Base-by-base conservation (phyloP, 2,113 vertebrate genomes). In the Dipodomys stephensi region DNA sequence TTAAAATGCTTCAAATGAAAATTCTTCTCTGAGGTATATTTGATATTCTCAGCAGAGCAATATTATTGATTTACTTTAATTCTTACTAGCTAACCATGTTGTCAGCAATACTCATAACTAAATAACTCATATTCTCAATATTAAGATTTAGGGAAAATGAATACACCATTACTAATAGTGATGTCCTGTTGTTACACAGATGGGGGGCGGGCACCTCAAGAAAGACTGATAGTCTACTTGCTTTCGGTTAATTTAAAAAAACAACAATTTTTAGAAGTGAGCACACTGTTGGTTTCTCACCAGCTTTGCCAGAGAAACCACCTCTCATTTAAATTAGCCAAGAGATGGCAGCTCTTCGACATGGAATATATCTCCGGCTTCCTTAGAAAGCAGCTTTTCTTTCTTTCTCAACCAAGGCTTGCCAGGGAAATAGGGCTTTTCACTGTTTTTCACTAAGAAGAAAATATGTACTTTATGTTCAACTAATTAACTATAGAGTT, bases 111-210 rank as follows among this genome's bases (percentile, higher is more conserved):
- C 35, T 74, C 35, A 44, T 72, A 60, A 13, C 12, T 78, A 86
- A 49, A n/a, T 82, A 49, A 62, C 7, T 4, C 6, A 60, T 25
- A 44, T 39, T 83, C 4, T 60, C 15, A 53, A 32, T 62, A 49
- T 32, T 83, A 13, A 78, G 16, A 74, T 6, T 1, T 4, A 71
- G 7, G 4, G 32, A 78, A 0, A 0, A 0, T 1, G 4, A 60
- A 7, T 2, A 78, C 25, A 8, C 15, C 35, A 0, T 69, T 72
- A 18, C 4, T 68, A 60, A 27, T 9, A 25, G 15, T 62, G 27
- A 69, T 62, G 15, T 30, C 6, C 12, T 57, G 1, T 8, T 39
- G 25, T 62, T 72, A 11, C 9, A 23, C 53, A 18, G 53, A 32
- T 7, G 25, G 57, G 39, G 39, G 39, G 39, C 5, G 5, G 39